A percentile compares a stretch with the other conserved stretches of the same genome.
These are phyloP conservation scores for Stigmatopora nigra DNA, from an alignment of 2,113 vertebrate genomes.

Conservation along the genomic window DNA sequence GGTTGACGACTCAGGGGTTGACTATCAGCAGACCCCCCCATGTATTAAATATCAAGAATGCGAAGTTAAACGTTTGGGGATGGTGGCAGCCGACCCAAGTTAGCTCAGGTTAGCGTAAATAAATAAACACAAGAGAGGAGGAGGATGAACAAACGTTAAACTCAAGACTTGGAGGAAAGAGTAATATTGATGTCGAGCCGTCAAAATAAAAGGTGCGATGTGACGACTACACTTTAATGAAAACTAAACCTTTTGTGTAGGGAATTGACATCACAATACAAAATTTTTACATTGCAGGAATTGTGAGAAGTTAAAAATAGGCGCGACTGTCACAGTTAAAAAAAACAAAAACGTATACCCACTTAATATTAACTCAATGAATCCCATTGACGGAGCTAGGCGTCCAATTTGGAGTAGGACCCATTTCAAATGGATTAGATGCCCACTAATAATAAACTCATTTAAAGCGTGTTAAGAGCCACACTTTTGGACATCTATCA, in stretches of 20 bases:
- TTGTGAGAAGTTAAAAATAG: background rate
- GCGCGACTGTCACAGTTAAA: background rate
- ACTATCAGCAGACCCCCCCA: constrained; percentile 34
- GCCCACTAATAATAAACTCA: too few relatives aligned
- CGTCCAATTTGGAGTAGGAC: too few relatives aligned
- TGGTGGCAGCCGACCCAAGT: constrained; percentile 58
- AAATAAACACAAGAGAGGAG: constrained; percentile 54
- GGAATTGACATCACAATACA: constrained; percentile 22
- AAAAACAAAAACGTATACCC: background rate
- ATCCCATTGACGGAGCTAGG: too few relatives aligned
- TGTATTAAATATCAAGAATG: constrained; percentile 76
- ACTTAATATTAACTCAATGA: too few relatives aligned
- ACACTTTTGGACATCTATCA: too few relatives aligned
- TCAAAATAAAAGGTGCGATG: background rate
- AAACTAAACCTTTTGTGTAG: background rate
- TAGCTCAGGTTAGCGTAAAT: constrained; percentile 63
- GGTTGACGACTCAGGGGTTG: constrained; percentile 32
- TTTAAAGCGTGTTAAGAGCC: too few relatives aligned
- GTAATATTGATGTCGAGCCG: background rate
- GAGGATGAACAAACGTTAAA: constrained; percentile 38
- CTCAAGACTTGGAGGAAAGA: background rate
- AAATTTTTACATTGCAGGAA: constrained; percentile 22
- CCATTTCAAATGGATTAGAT: too few relatives aligned
- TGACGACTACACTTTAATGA: background rate
- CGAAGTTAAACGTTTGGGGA: constrained; percentile 50